Conservation (phyloP, 2,888 invertebrate species). For the Hoplodrina ambigua region DNA sequence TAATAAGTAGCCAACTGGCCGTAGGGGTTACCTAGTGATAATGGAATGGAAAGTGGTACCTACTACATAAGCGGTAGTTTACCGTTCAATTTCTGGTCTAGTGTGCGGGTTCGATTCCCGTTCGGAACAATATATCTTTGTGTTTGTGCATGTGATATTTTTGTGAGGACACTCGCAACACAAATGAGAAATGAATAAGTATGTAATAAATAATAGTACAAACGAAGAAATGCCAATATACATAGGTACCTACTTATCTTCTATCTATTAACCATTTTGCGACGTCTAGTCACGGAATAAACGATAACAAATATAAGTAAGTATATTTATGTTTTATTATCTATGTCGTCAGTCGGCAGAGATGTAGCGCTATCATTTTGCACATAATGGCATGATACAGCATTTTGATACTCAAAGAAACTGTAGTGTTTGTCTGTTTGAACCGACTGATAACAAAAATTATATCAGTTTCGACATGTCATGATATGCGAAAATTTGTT, state of each 20-base stretch:
- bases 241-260: background rate
- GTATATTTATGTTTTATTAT: conserved; percentile 39
- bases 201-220: too few species aligned
- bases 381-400: conserved; percentile 59
- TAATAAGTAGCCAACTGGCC: background rate
- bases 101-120: conserved; percentile 1
- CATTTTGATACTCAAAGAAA: conserved; percentile 52
- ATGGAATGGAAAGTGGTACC: too few species aligned
- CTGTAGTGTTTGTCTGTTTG: conserved; percentile 53
- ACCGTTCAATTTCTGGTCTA: background rate
- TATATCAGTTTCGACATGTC: conserved; percentile 55
- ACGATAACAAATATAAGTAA: conserved; percentile 43
- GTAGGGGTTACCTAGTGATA: background rate
- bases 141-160: conserved; percentile 1
- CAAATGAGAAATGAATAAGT: too few species aligned
- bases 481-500: conserved; percentile 52
- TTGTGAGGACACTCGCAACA: background rate
- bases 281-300: conserved; percentile 50
- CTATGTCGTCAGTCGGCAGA: conserved; percentile 36
- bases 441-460: conserved; percentile 59
- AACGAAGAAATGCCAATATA: too few species aligned
- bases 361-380: conserved; percentile 56
- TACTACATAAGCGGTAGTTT: background rate
- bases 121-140: too few species aligned
- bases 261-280: conserved; percentile 30